Evolutionary conservation across 2,888 invertebrate genomes (phyloP).

Genomic region (Acleris cristana): DNA sequence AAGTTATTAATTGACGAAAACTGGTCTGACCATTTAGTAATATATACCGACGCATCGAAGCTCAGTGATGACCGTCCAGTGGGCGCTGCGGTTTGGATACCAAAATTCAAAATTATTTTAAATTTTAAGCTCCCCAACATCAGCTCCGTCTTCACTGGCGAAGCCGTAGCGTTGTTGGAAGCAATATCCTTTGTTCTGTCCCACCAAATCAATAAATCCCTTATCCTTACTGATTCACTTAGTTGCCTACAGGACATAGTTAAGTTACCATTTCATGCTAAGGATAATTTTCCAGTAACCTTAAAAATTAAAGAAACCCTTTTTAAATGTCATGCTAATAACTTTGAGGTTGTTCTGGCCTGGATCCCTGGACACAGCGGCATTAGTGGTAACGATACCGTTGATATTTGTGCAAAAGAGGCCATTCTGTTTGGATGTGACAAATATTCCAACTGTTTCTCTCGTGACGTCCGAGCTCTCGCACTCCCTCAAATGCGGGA

Average conservation of each 20-base stretch:
- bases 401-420: background rate
- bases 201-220: background rate
- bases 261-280: background rate
- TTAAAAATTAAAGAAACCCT: background rate
- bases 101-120: background rate
- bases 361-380: no score
- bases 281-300: background rate
- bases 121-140: background rate
- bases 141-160: background rate
- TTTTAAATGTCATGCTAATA: background rate
- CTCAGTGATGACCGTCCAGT: background rate
- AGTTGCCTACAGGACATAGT: constrained; percentile 6
- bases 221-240: constrained; percentile 10
- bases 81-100: background rate
- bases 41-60: no score
- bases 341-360: background rate
- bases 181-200: no score
- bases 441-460: background rate
- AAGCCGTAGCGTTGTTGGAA: no score
- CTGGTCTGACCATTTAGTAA: no score
- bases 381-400: background rate
- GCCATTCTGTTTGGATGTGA: background rate
- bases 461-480: background rate
- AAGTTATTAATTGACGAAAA: no score
- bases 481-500: background rate